These are phyloP conservation scores for Linnaemya vulpina DNA, from an alignment of 2,888 invertebrate species.

Conservation along the genomic window DNA sequence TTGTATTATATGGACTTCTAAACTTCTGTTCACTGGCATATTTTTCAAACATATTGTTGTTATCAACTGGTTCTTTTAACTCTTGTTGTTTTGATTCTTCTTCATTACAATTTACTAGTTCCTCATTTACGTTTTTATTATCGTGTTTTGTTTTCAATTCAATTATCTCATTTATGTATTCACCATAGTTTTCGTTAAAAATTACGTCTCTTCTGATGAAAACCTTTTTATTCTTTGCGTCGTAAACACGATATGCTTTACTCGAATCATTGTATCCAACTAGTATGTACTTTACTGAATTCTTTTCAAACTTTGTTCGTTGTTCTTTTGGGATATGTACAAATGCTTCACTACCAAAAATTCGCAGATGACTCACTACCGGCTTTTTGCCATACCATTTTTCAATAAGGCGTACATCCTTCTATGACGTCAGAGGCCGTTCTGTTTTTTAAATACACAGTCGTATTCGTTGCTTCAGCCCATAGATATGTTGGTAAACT, in stretches of 20 bases:
- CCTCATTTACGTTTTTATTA: no score
- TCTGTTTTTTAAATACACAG: constrained; percentile 17
- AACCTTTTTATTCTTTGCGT: not conserved
- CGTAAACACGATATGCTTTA: constrained; percentile 14
- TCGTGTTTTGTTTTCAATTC: no score
- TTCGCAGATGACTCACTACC: not conserved
- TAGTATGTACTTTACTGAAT: not conserved
- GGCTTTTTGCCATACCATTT: constrained; percentile 1
- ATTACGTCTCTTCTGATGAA: not conserved
- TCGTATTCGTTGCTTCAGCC: constrained; percentile 5
- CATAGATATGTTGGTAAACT: constrained; percentile 1
- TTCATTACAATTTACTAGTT: no score
- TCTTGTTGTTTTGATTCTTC: not conserved
- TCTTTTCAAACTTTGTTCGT: not conserved
- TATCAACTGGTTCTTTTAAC: not conserved
- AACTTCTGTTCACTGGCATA: not conserved
- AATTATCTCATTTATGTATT: no score
- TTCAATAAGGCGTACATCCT: not conserved
- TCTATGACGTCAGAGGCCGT: constrained; percentile 1
- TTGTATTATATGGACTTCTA: constrained; percentile 2
- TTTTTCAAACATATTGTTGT: not conserved
- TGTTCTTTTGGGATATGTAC: constrained; percentile 5
- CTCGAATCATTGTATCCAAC: not conserved
- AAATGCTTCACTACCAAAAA: not conserved
- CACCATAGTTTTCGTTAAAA: not conserved